Conservation (phyloP, 1,140 invertebrate species). For the Gryon sp. region DNA sequence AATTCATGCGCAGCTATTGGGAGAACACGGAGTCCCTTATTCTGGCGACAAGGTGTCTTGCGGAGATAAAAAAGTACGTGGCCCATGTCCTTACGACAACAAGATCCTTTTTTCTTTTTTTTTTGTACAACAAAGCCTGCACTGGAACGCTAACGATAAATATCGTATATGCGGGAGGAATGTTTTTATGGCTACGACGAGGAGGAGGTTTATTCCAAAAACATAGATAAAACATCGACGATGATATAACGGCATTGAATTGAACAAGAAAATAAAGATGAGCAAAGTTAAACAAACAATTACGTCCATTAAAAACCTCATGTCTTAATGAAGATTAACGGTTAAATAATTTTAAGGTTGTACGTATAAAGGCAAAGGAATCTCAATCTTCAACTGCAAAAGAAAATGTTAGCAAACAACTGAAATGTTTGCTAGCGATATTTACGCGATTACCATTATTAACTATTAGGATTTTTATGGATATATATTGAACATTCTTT, state of each 20-base stretch:
- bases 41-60: conserved; percentile 40
- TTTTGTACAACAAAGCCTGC: conserved; percentile 38
- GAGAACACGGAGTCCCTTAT: conserved; percentile 37
- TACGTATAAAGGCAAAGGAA: conserved; percentile 12
- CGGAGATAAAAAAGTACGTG: conserved; percentile 42
- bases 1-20: conserved; percentile 18
- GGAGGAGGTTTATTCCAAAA: conserved; percentile 26
- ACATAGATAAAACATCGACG: conserved; percentile 9
- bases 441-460: conserved; percentile 4
- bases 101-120: conserved; percentile 47
- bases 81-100: conserved; percentile 32
- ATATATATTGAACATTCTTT: conserved; percentile 5
- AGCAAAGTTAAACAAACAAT: conserved; percentile 38
- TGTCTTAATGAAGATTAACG: conserved; percentile 49
- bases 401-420: conserved; percentile 27
- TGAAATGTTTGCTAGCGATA: conserved; percentile 1
- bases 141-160: conserved; percentile 39
- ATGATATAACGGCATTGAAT: conserved; percentile 37
- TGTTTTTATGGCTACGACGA: conserved; percentile 12
- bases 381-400: conserved; percentile 11
- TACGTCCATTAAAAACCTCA: conserved; percentile 31
- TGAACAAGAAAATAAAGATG: conserved; percentile 40
- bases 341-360: conserved; percentile 16
- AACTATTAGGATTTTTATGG: conserved; percentile 4
- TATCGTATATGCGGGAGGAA: conserved; percentile 19